phyloP scores from a whole-genome alignment of 2,888 invertebrate species.

The Acholoe squamosa region DNA sequence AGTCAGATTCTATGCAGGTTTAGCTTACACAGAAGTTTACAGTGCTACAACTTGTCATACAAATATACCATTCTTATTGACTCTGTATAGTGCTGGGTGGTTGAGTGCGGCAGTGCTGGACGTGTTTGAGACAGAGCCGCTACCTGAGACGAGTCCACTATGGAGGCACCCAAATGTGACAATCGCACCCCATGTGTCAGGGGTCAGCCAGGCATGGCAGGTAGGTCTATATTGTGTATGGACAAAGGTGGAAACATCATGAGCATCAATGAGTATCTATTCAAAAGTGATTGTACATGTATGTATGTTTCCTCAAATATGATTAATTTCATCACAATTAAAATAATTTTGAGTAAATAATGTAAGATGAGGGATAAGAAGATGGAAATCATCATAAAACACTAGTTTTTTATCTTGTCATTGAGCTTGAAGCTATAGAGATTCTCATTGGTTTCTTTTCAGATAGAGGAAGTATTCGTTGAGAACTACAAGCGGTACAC shows the following conservation, averaged over 20 bases:
- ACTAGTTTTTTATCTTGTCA: not conserved
- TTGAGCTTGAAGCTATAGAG: too few species aligned
- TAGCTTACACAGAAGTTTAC: too few species aligned
- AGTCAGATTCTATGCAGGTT: too few species aligned
- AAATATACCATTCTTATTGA: too few species aligned
- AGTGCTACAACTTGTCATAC: too few species aligned
- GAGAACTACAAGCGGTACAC: constrained; percentile 61
- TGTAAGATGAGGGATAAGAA: too few species aligned
- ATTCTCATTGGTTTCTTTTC: too few species aligned
- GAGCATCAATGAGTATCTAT: not conserved
- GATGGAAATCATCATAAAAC: not conserved
- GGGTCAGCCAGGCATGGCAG: constrained; percentile 64
- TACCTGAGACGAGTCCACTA: constrained; percentile 84
- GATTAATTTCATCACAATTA: not conserved
- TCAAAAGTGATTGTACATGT: not conserved
- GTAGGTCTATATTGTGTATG: too few species aligned
- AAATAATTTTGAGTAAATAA: not conserved
- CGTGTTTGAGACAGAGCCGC: constrained; percentile 86
- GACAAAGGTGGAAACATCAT: too few species aligned
- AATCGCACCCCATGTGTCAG: constrained; percentile 77
- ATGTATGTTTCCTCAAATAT: not conserved
- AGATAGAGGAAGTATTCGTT: constrained; percentile 42
- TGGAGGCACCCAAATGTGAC: constrained; percentile 85
- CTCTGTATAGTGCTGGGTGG: constrained; percentile 84
- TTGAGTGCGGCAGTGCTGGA: constrained; percentile 86